phyloP scores from a whole-genome alignment of 2,113 vertebrate species.

The Lagopus muta region DNA sequence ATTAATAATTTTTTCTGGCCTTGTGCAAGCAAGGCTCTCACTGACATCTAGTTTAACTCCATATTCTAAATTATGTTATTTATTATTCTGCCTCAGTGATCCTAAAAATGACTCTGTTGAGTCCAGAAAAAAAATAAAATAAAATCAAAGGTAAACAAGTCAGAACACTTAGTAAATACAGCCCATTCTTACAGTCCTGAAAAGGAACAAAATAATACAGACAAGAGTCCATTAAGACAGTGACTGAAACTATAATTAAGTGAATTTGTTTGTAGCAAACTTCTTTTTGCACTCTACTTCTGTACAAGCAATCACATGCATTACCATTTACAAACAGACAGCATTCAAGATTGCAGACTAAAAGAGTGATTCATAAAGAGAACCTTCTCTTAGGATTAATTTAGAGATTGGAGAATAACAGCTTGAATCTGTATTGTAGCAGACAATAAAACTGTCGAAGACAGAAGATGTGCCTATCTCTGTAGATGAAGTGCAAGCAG shows the following conservation, averaged over 20 bases:
- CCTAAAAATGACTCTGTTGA: neutral
- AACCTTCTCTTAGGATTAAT: neutral
- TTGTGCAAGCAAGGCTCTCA: neutral
- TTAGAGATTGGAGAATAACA: neutral
- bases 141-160: neutral
- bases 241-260: neutral
- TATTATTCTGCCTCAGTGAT: neutral
- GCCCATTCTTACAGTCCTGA: accelerated
- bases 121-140: neutral
- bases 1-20: neutral
- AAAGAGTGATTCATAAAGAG: neutral
- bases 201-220: neutral
- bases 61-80: neutral
- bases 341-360: neutral
- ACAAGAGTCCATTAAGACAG: neutral
- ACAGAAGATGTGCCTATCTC: neutral
- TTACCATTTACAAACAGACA: neutral
- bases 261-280: neutral
- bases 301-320: neutral
- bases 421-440: neutral
- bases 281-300: neutral
- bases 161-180: neutral
- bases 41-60: neutral
- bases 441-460: neutral
- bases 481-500: accelerated